Conservation (phyloP, 2,888 invertebrate species). For the Athalia circularis region DNA sequence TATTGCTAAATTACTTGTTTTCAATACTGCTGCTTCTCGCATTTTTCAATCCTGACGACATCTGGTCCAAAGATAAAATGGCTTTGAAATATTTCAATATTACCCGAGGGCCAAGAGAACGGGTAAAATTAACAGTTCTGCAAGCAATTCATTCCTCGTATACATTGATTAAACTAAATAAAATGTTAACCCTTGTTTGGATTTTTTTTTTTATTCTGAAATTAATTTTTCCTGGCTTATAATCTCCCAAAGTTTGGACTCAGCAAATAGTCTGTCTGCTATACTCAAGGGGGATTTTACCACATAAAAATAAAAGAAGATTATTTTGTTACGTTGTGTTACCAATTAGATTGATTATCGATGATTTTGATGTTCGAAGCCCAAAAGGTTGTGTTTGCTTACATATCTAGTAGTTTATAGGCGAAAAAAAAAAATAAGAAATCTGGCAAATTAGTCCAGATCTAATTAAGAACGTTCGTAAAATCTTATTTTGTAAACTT, state of each 20-base stretch:
- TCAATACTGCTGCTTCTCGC: conserved; percentile 1
- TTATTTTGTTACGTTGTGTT: conserved; percentile 26
- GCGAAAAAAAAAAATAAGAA: neutral
- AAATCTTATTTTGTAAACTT: conserved; percentile 2
- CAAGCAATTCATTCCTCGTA: neutral
- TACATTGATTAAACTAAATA: neutral
- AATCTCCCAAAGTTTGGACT: too few relatives aligned
- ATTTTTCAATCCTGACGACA: neutral
- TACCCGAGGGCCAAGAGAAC: neutral
- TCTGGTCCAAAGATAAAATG: too few relatives aligned
- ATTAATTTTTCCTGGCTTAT: neutral
- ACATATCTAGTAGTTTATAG: conserved; percentile 28
- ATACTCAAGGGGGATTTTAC: neutral
- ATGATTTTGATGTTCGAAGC: conserved; percentile 23
- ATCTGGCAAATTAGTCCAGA: neutral
- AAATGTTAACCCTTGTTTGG: neutral
- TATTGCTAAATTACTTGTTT: conserved; percentile 14
- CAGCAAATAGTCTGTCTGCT: neutral
- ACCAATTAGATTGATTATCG: conserved; percentile 25
- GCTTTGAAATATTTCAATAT: neutral
- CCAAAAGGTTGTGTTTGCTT: conserved; percentile 25
- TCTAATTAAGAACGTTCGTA: neutral
- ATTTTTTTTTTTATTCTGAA: neutral
- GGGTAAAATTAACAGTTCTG: conserved; percentile 5
- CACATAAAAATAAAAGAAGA: neutral